These are phyloP conservation scores for Drosophila navojoa DNA, from an alignment of 1,140 invertebrate genomes.

Conservation along the genomic window DNA sequence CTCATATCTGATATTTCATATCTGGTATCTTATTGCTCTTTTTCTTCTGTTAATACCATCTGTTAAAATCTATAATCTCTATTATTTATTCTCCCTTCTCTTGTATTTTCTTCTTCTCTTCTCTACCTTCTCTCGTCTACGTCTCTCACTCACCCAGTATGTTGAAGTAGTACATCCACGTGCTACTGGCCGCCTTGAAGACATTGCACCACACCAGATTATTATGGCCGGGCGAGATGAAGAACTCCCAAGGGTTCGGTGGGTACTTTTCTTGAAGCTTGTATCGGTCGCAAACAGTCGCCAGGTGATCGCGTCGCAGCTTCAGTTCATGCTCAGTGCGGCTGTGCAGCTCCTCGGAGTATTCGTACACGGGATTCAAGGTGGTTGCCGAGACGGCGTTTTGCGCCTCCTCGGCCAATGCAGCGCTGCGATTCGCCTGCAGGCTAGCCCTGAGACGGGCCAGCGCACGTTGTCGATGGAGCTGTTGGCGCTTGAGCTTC, in stretches of 20 bases:
- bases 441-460: conserved; percentile 14
- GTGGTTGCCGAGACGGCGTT: conserved; percentile 45
- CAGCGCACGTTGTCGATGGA: conserved; percentile 51
- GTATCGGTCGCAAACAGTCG: conserved; percentile 62
- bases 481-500: conserved; percentile 61
- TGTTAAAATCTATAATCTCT: neutral
- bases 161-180: conserved; percentile 93
- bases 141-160: conserved; percentile 85
- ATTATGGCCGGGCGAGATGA: conserved; percentile 88
- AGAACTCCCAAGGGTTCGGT: conserved; percentile 90
- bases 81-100: neutral
- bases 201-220: conserved; percentile 91
- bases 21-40: neutral
- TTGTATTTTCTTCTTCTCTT: neutral
- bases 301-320: conserved; percentile 58
- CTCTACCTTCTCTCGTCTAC: neutral
- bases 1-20: neutral
- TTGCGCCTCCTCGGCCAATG: neutral
- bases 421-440: conserved; percentile 10
- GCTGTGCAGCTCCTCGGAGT: conserved; percentile 81
- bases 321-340: conserved; percentile 71
- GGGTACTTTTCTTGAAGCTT: conserved; percentile 74
- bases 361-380: conserved; percentile 82
- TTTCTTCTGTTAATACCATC: neutral
- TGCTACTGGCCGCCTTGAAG: conserved; percentile 91